Evolutionary conservation across 1,140 invertebrate genomes (phyloP).

Genomic region (Atta cephalotes): DNA sequence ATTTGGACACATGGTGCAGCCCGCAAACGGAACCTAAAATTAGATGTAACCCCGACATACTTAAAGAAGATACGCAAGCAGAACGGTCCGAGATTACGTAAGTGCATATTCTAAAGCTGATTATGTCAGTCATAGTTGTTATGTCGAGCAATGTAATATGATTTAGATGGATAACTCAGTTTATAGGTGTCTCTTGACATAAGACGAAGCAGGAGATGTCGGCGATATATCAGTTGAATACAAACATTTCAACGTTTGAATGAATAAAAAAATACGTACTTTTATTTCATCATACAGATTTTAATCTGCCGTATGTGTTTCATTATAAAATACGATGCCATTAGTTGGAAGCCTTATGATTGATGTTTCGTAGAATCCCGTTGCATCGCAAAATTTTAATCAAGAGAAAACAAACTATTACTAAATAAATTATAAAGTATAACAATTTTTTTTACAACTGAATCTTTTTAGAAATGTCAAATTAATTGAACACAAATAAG

Average conservation of each 20-base stretch:
- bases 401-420: neutral
- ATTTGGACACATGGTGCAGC: neutral
- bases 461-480: too few species aligned
- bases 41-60: conserved; percentile 69
- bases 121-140: conserved; percentile 46
- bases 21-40: conserved; percentile 60
- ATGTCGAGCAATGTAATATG: neutral
- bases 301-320: neutral
- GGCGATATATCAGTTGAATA: conserved; percentile 2
- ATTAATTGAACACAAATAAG: neutral
- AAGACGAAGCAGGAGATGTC: conserved; percentile 1
- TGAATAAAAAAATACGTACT: neutral
- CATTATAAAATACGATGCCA: conserved; percentile 13
- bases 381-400: neutral
- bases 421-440: too few species aligned
- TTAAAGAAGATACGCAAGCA: conserved; percentile 37
- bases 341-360: neutral
- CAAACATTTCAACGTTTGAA: neutral
- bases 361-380: neutral
- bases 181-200: neutral
- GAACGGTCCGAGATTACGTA: conserved; percentile 59
- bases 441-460: neutral
- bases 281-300: neutral
- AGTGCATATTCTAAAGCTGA: conserved; percentile 52
- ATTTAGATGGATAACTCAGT: conserved; percentile 21